These are phyloP conservation scores for Atherinosoma microstoma DNA, from an alignment of 2,797 vertebrate genomes.

Conservation along the genomic window DNA sequence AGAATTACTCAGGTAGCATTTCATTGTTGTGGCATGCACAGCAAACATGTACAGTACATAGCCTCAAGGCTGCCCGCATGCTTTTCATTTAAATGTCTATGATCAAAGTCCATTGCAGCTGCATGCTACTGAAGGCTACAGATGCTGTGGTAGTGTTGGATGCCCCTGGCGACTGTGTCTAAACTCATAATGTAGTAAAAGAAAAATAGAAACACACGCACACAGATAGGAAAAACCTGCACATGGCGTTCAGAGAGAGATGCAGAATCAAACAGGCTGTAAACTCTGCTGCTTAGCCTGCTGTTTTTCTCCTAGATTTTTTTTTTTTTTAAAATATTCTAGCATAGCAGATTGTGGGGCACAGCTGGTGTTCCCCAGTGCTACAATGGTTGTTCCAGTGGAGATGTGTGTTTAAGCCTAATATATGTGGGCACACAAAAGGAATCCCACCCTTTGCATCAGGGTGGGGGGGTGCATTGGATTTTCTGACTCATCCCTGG, in stretches of 20 bases:
- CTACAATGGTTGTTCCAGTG: slow-evolving; percentile 56
- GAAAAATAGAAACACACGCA: slow-evolving; percentile 17
- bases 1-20: slow-evolving; percentile 9
- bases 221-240: slow-evolving; percentile 33
- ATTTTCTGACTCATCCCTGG: slow-evolving; percentile 33
- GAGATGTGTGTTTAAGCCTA: slow-evolving; percentile 63
- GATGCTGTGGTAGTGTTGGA: slow-evolving; percentile 23
- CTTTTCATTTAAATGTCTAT: slow-evolving; percentile 47
- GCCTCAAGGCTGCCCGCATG: slow-evolving; percentile 29
- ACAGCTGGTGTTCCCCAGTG: slow-evolving; percentile 75
- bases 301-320: slow-evolving; percentile 26
- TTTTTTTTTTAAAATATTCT: slow-evolving; percentile 26
- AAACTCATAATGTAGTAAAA: slow-evolving; percentile 48
- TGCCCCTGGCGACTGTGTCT: slow-evolving; percentile 45
- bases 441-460: slow-evolving; percentile 23
- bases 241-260: slow-evolving; percentile 48
- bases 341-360: slow-evolving; percentile 70
- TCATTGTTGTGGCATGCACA: slow-evolving; percentile 17
- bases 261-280: slow-evolving; percentile 37
- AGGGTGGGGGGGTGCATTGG: slow-evolving; percentile 1
- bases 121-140: slow-evolving; percentile 45
- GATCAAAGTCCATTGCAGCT: slow-evolving; percentile 61
- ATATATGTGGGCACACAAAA: slow-evolving; percentile 70
- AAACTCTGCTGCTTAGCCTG: slow-evolving; percentile 48
- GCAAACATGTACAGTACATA: slow-evolving; percentile 16